phyloP scores from a whole-genome alignment of 1,140 invertebrate species.

The Tribolium madens region DNA sequence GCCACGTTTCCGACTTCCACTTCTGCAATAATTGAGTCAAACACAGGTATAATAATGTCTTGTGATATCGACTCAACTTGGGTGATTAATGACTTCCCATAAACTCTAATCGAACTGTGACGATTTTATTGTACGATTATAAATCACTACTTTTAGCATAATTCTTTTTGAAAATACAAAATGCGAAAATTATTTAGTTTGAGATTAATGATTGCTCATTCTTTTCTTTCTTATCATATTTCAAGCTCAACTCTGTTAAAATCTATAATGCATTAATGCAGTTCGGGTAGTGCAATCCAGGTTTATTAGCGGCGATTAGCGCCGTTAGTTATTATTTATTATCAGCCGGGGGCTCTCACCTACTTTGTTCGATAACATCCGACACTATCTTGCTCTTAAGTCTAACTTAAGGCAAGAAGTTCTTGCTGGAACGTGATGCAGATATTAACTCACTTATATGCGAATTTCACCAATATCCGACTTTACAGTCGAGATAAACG shows the following conservation, averaged over 20 bases:
- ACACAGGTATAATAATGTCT: slow-evolving; percentile 26
- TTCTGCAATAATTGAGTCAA: slow-evolving; percentile 24
- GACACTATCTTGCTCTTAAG: slow-evolving; percentile 51
- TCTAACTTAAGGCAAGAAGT: slow-evolving; percentile 47
- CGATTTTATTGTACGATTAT: no score
- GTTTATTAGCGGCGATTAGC: slow-evolving; percentile 53
- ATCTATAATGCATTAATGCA: slow-evolving; percentile 37
- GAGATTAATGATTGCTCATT: no score
- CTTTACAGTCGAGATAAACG: slow-evolving; percentile 26
- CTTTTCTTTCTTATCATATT: background rate
- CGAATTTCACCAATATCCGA: slow-evolving; percentile 41
- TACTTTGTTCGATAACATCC: slow-evolving; percentile 43
- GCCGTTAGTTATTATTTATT: slow-evolving; percentile 54
- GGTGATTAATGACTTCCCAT: slow-evolving; percentile 10
- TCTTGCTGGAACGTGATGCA: slow-evolving; percentile 48
- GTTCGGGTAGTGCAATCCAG: slow-evolving; percentile 27
- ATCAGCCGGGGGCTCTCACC: slow-evolving; percentile 50
- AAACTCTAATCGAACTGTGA: background rate
- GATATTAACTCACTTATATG: slow-evolving; percentile 48
- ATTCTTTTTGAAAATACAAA: no score
- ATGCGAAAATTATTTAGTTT: no score
- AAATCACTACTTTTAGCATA: no score
- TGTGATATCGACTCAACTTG: slow-evolving; percentile 25
- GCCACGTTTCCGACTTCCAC: background rate
- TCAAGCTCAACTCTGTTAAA: slow-evolving; percentile 15